These are phyloP conservation scores for Dysidea cf. avara DNA, from an alignment of 37 sponge, comb jelly and placozoan species.

Conservation along the genomic window DNA sequence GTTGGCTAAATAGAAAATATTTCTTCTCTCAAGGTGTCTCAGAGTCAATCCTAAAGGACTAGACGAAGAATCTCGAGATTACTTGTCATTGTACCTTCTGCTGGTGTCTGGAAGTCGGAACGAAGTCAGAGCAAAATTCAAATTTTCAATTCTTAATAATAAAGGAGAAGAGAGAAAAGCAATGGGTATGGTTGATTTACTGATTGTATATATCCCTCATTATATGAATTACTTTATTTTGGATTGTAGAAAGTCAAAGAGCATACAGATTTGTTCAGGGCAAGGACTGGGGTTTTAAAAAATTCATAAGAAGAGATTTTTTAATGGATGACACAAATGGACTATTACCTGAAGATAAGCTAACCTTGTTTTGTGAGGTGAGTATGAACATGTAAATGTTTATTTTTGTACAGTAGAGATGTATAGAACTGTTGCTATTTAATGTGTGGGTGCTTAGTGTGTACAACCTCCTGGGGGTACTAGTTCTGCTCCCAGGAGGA, in stretches of 20 bases:
- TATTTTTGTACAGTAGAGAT: background rate
- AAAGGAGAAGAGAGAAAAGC: constrained; percentile 96
- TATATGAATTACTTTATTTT: background rate
- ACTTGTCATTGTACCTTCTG: constrained; percentile 94
- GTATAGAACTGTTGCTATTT: too few relatives aligned
- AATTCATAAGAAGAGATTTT: constrained; percentile 97
- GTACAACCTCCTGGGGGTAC: too few relatives aligned
- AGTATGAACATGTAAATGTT: background rate
- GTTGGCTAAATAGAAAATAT: too few relatives aligned
- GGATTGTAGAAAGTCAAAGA: constrained; percentile 86
- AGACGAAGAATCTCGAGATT: constrained; percentile 96
- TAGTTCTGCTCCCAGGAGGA: too few relatives aligned
- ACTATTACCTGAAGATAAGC: constrained; percentile 92
- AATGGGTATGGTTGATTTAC: constrained; percentile 91
- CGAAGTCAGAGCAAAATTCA: constrained; percentile 97
- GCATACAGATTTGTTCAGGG: constrained; percentile 98
- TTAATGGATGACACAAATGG: constrained; percentile 96
- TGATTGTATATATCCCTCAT: background rate
- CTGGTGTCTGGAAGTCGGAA: constrained; percentile 85
- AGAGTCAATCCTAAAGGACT: constrained; percentile 97
- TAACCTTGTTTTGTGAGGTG: constrained; percentile 96
- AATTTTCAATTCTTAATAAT: constrained; percentile 95
- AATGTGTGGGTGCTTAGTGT: too few relatives aligned
- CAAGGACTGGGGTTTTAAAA: constrained; percentile 99
- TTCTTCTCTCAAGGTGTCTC: constrained; percentile 82